A percentile compares a stretch with the other conserved stretches of the same genome.
These are phyloP conservation scores for Acrocephalus scirpaceus DNA, from an alignment of 2,797 vertebrate genomes.

Conservation along the genomic window DNA sequence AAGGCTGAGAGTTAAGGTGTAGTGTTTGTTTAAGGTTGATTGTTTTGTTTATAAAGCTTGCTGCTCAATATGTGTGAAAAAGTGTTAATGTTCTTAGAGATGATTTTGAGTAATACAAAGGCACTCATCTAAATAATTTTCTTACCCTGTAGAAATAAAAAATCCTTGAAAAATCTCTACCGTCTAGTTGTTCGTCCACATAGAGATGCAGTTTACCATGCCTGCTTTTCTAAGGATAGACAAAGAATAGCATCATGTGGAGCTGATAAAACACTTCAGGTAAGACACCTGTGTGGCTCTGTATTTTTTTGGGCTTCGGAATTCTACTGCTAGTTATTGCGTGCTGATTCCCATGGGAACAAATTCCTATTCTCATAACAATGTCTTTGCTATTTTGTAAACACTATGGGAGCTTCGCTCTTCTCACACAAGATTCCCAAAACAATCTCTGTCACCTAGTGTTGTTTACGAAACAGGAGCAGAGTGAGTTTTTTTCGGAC, in stretches of 20 bases:
- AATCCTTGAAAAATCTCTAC: slow-evolving; percentile 85
- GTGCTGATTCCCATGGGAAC: no score
- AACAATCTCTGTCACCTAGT: no score
- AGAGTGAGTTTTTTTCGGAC: no score
- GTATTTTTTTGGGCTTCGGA: no score
- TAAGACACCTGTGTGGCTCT: slow-evolving; percentile 50
- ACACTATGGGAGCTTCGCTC: no score
- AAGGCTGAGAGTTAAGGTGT: background rate
- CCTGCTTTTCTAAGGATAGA: slow-evolving; percentile 92
- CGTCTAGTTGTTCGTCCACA: slow-evolving; percentile 92
- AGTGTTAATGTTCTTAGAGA: background rate
- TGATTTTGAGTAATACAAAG: background rate
- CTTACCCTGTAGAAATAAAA: slow-evolving; percentile 86
- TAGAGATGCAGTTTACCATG: slow-evolving; percentile 89
- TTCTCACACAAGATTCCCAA: no score
- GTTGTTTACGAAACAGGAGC: no score
- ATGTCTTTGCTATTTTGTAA: no score
- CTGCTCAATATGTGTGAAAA: background rate
- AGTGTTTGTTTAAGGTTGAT: background rate
- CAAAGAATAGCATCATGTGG: slow-evolving; percentile 92
- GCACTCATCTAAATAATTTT: background rate
- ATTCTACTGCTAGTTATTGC: no score
- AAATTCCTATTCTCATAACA: no score
- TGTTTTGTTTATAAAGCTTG: background rate
- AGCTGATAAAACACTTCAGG: slow-evolving; percentile 89